A percentile compares a stretch with the other conserved stretches of the same genome.
These are phyloP conservation scores for Leuciscus idus DNA, from an alignment of 2,113 vertebrate species.

Conservation along the genomic window DNA sequence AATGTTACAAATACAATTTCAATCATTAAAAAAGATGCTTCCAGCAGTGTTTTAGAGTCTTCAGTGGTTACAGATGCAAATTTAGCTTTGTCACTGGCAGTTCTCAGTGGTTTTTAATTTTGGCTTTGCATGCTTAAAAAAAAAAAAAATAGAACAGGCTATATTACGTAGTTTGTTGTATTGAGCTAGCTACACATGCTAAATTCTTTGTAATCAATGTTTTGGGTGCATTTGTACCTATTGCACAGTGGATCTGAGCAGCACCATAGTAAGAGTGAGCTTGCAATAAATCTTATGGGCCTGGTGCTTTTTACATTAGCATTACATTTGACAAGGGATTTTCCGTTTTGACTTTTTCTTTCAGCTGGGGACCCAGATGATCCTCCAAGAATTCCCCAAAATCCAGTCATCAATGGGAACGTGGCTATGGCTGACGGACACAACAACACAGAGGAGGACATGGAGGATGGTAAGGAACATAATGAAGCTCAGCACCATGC, in stretches of 20 bases:
- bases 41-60: not conserved
- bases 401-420: conserved; percentile 98
- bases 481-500: not conserved
- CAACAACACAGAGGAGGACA: conserved; percentile 96
- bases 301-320: not conserved
- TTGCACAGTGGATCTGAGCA: not conserved
- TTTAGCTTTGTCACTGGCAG: not conserved
- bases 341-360: not conserved
- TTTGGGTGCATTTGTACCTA: not conserved
- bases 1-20: not conserved
- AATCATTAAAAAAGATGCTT: not conserved
- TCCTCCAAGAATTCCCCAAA: conserved; percentile 96
- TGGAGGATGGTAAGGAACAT: conserved; percentile 93
- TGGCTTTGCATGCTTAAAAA: not conserved
- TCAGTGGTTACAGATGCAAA: not conserved
- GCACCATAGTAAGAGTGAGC: not conserved
- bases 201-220: not conserved
- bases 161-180: not conserved
- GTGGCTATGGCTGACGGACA: conserved; percentile 97
- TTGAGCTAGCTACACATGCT: not conserved
- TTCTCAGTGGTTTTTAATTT: not conserved
- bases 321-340: not conserved
- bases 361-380: conserved; percentile 97
- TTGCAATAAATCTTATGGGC: not conserved
- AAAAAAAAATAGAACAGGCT: too few relatives aligned